Evolutionary conservation across 2,888 invertebrate genomes (phyloP).

Genomic region (Andrena camellia): DNA sequence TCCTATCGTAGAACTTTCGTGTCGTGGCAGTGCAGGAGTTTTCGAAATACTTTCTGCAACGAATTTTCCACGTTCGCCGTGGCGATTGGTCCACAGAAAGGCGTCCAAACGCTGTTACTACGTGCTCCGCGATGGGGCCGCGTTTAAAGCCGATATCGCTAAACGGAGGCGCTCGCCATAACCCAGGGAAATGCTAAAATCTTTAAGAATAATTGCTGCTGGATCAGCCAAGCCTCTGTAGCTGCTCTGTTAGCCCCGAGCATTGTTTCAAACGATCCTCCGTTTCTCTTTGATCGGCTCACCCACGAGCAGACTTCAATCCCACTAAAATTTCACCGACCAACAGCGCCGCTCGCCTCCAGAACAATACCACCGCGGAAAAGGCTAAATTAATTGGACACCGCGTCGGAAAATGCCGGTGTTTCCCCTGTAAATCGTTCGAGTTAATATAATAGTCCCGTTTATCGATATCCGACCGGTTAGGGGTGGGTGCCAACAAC

Average conservation of each 20-base stretch:
- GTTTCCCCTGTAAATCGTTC: conserved; percentile 13
- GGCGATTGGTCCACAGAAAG: conserved; percentile 28
- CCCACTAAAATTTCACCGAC: conserved; percentile 6
- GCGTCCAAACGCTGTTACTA: conserved; percentile 57
- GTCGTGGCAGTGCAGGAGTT: background rate
- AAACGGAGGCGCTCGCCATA: conserved; percentile 26
- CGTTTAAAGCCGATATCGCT: conserved; percentile 60
- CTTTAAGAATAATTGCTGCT: background rate
- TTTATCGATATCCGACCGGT: conserved; percentile 6
- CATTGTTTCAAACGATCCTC: background rate
- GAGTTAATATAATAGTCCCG: conserved; percentile 27
- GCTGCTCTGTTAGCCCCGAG: background rate
- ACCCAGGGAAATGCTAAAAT: conserved; percentile 28
- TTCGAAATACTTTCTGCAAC: background rate
- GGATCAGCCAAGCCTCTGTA: background rate
- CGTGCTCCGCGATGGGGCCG: conserved; percentile 53
- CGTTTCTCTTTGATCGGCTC: background rate
- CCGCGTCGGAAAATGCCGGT: background rate
- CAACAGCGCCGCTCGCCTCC: background rate
- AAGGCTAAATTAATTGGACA: conserved; percentile 9
- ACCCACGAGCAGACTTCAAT: background rate
- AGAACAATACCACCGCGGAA: background rate
- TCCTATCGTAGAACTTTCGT: too few relatives aligned
- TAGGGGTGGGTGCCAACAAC: conserved; percentile 26
- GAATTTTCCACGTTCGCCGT: conserved; percentile 36